Conservation (phyloP, 2,113 vertebrate genomes). For the Pelmatolapia mariae region DNA sequence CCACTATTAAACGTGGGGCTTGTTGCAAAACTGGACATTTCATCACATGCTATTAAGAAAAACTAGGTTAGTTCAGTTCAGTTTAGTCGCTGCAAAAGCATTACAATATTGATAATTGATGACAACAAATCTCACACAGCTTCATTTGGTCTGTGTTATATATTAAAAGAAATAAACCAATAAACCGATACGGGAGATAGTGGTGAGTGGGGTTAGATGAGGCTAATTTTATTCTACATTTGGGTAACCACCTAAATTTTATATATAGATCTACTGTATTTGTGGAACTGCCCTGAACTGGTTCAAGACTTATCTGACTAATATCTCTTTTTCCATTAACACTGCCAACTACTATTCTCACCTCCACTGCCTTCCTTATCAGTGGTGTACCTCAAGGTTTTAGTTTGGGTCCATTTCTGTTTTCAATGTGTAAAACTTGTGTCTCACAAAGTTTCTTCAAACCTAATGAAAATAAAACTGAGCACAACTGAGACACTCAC, state of each 20-base stretch:
- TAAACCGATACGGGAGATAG: background rate
- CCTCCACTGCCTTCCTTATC: background rate
- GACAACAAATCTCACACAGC: background rate
- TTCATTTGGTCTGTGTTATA: background rate
- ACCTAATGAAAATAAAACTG: background rate
- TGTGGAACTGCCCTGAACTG: rapidly evolving
- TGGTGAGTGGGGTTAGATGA: background rate
- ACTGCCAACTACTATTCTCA: background rate
- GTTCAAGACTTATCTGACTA: background rate
- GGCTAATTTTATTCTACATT: background rate
- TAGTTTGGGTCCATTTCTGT: background rate
- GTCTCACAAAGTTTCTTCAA: background rate
- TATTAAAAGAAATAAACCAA: background rate
- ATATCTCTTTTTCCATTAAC: background rate
- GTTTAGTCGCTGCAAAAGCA: background rate
- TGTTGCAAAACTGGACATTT: background rate
- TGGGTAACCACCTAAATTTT: background rate
- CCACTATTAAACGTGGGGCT: background rate
- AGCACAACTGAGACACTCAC: background rate
- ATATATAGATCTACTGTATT: background rate
- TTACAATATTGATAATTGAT: background rate
- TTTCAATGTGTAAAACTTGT: background rate
- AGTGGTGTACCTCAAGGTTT: background rate
- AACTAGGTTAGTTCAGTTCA: rapidly evolving
- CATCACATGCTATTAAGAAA: background rate